Evolutionary conservation across 2,888 invertebrate species (phyloP), one percentile per base, ranked within the genome.

Genomic region (Hydraecia micacea): DNA sequence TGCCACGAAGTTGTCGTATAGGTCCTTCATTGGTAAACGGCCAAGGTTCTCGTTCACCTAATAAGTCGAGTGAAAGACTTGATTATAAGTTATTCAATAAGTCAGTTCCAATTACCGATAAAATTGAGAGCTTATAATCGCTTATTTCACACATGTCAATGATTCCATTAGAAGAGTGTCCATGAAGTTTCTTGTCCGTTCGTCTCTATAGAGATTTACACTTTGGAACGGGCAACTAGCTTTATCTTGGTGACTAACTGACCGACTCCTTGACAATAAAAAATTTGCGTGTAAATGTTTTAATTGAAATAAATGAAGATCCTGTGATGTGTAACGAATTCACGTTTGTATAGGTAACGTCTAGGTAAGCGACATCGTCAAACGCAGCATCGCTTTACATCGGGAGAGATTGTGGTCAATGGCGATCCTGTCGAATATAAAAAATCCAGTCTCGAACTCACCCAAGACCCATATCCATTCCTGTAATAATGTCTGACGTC

Each of bases 401-500:
- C 7, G 2, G 25, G 13, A 69, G 28, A 28, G 3, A 28, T 28
- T 9, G 18, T 6, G n/a, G 6, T 9, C 9, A 42, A 6, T 21
- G 6, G n/a, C 18, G 32, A 69, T 69, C 8, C 32, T 6, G 18
- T 25, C 21, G 11, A 36, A 60, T 68, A 13, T 46, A 55, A 36
- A 68, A 28, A 39, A 39, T 32, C 15, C 5, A 25, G 9, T 36
- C 60, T 36, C 0, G 4, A 36, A 70, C 93, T 91, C 83, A 96
- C 96, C 94, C 90, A 91, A 70, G 94, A 95, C 0, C 95, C 95
- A 81, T 96, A 94, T 32, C 95, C 96, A 68, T 96, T 95, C 66
- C 97, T 97, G 89, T 98, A 97, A 90, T 98, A 98, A 91, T 98
- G 97, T 80, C 97, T 97, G 55, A 99, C 92, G 91, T 99, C 99